Conservation (phyloP, 2,888 invertebrate genomes). For the Alloplasta piceator region DNA sequence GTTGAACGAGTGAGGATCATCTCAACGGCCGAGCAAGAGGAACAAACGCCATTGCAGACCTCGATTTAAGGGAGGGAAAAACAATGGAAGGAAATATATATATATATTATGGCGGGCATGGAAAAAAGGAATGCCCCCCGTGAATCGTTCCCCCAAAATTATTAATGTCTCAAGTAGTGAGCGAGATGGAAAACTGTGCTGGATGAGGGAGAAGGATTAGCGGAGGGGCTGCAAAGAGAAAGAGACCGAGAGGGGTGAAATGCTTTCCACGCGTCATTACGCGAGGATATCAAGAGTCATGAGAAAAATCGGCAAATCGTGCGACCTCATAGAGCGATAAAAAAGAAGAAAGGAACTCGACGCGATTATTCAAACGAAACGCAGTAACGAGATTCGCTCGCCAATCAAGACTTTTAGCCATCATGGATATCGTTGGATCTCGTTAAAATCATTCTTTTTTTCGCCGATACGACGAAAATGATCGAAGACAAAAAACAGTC, state of each 20-base stretch:
- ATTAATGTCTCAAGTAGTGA: constrained; percentile 68
- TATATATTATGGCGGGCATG: constrained; percentile 48
- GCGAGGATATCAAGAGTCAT: constrained; percentile 79
- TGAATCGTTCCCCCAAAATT: constrained; percentile 70
- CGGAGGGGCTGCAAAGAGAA: constrained; percentile 12
- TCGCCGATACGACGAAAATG: constrained; percentile 9
- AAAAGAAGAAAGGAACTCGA: constrained; percentile 1
- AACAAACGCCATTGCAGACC: constrained; percentile 8
- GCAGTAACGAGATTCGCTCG: constrained; percentile 80
- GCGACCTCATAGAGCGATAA: constrained; percentile 56
- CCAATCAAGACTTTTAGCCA: constrained; percentile 79
- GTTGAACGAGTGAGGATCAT: constrained; percentile 38
- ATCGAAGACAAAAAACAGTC: constrained; percentile 9
- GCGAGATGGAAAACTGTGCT: constrained; percentile 60
- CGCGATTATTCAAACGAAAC: constrained; percentile 82
- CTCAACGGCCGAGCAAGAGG: constrained; percentile 19
- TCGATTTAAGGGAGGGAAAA: constrained; percentile 6
- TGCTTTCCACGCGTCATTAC: constrained; percentile 81
- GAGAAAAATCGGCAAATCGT: constrained; percentile 78
- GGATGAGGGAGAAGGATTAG: constrained; percentile 37
- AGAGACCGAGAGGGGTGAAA: constrained; percentile 29
- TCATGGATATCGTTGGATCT: constrained; percentile 72
- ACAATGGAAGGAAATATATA: constrained; percentile 62
- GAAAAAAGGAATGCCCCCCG: constrained; percentile 49
- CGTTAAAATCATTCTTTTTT: background rate